Percentiles rank a stretch among this genome's conserved stretches.
These are phyloP conservation scores for Cryptomyrus ogoouensis DNA, from an alignment of 2,113 vertebrate species.

Conservation along the genomic window DNA sequence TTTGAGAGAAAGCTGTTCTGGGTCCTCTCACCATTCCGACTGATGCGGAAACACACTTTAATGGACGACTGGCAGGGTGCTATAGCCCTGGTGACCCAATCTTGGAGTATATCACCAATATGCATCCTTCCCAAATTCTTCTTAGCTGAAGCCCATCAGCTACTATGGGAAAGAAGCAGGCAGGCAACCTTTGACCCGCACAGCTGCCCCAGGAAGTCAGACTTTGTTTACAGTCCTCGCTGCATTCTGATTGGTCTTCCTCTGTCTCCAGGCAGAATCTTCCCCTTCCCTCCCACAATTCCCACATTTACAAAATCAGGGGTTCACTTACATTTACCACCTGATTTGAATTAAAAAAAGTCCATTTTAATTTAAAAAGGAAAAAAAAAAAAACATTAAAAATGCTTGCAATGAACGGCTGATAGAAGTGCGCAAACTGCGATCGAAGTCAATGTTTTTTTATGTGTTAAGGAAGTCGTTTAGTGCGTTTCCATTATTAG, in stretches of 20 bases:
- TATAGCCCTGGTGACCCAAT: neutral
- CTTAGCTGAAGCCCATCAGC: neutral
- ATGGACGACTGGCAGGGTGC: neutral
- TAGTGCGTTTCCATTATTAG: neutral
- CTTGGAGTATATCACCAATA: neutral
- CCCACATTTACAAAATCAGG: neutral
- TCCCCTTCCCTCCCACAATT: neutral
- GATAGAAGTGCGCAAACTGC: neutral
- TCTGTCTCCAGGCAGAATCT: slow-evolving; percentile 30
- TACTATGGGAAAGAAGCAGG: neutral
- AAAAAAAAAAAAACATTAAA: neutral
- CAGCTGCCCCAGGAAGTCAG: slow-evolving; percentile 29
- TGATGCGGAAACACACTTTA: neutral
- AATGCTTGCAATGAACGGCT: neutral
- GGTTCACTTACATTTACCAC: neutral
- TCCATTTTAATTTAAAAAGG: neutral
- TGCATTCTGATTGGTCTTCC: slow-evolving; percentile 28
- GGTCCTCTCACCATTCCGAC: neutral
- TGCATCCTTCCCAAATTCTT: neutral
- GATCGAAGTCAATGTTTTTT: neutral
- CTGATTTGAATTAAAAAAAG: neutral
- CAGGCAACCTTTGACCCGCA: slow-evolving; percentile 28
- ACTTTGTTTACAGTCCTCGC: slow-evolving; percentile 21
- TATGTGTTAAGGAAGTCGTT: neutral
- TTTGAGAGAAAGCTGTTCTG: neutral